Evolutionary conservation across 2,113 vertebrate species (phyloP), one percentile per base, ranked within the genome.

Genomic region (Naja naja): DNA sequence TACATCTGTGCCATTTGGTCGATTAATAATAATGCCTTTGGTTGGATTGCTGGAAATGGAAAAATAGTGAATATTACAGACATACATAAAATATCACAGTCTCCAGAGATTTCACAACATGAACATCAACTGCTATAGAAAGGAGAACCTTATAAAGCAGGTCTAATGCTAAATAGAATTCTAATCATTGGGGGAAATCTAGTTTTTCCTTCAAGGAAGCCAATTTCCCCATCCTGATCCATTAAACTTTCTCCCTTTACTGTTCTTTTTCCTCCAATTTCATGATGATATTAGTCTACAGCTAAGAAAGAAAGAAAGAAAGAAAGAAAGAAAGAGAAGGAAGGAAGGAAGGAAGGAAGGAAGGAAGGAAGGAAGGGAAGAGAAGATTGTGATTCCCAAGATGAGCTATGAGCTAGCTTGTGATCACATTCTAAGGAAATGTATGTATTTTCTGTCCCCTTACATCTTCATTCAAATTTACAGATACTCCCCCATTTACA

Each of bases 1-100:
- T n/a, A 99, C 99, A 20, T 99, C 99, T 0, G 98, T 96, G 56
- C 99, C 99, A 1, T 99, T 99, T 10, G 99, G 99, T 92, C 98
- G 97, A 93, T 99, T 99, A 97, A 99, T 99, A 94, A 99, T 12
- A 27, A 98, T 93, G 5, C 99, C 99, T 14, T 98, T 98, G 4
- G 99, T 99, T 14, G 99, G 99, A 96, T 99, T 99, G 0, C 99
- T 99, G 97, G 55, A 97, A 97, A 93, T 94, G 22, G 94, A 22
- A 56, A 22, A 94, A 95, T 23, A 85, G 90, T 90, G 89, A 92
- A 10, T 25, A 27, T 87, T 90, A 74, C 45, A 90, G 11, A 3
- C 10, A 39, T 11, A 25, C 7, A n/a, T 27, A 89, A 60, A 74
- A 43, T 2, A 54, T 55, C 34, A 14, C 34, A 14, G 7, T 30